Evolutionary conservation across 2,113 vertebrate species (phyloP), one percentile per base, ranked within the genome.

Genomic region (Lasiurus cinereus): DNA sequence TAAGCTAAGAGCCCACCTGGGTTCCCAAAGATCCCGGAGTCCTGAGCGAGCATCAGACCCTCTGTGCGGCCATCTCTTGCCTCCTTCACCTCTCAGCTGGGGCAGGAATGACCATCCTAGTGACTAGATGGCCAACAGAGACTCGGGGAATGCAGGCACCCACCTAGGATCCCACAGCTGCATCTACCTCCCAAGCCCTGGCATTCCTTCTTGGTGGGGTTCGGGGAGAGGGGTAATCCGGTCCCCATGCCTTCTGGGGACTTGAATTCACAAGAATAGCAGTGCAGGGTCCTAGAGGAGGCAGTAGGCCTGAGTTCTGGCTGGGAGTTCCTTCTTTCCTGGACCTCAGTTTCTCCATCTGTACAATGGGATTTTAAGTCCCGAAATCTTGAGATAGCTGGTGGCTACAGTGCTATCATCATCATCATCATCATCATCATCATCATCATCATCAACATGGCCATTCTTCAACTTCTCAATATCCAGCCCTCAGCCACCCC

Each of bases 41-140:
- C 4, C 27, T 33, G 27, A 43, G 39, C 3, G 1, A 0, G 3
- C 14, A 18, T 19, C 22, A 0, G 33, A 36, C 39, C 54, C 54
- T 18, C 2, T 1, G 1, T 12, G 3, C 8, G 6, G 16, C 2
- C 11, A 1, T 5, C 5, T n/a, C 70, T 73, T 2, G 8, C 9
- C 64, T 52, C 48, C 8, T 19, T 59, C 31, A 1, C 8, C 52
- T 18, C 70, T 16, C 19, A 5, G 43, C 36, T 0, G 6, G 27
- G 39, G 15, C 19, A 0, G 31, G 70, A 73, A 16, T 0, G 6
- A 8, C 9, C 24, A n/a, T 22, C 18, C 5, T 33, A 5, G 0
- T 14, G 59, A 36, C 11, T 1, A 21, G 48, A 9, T 66, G 93
- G 36, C 48, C 46, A 50, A 21, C 8, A 27, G 36, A 76, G 12